Evolutionary conservation across 1,140 invertebrate species (phyloP), one percentile per base, ranked within the genome.

Genomic region (Asobara japonica): DNA sequence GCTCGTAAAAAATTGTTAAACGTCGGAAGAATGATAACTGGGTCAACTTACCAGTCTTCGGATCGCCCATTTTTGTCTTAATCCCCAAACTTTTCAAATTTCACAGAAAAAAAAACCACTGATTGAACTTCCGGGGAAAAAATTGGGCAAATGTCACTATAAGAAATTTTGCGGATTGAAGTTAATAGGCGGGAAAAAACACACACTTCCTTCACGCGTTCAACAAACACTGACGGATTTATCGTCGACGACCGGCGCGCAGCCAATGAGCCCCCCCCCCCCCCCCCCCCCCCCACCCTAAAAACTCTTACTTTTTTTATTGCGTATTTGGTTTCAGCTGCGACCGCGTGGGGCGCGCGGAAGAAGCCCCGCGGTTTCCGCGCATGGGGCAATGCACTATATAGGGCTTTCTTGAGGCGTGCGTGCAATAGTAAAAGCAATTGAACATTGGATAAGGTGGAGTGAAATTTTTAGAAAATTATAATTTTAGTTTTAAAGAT

Each of bases 21-120:
- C 11, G 10, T 2, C 18, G 41, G 13, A 45, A 5, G n/a, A 45
- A 16, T 1, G 10, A 45, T 2, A 62, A 31, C 4, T 62, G 18
- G 60, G 60, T 62, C 60, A 62, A 62, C 60, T 31, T 16, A 62
- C 60, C 60, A 62, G 29, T 62, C 29, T 62, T 62, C 13, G n/a
- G 5, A 8, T 62, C 60, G 2, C 29, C 60, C 60, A 62, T 62
- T 29, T 31, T 62, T 30, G n/a, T 13, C 29, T 16, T 3, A 27
- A 29, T 27, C 27, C 6, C 10, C 27, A 27, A 8, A 60, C 11
- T 22, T 5, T 10, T 3, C 11, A 13, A 27, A 60, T 60, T 60
- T 13, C 13, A 16, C 27, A 3, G 8, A 13, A 18, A 25, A 60
- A 10, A 11, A 60, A 27, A 25, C 20, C 6, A 8, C 1, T 8